A percentile compares a stretch with the other conserved stretches of the same genome.
Conservation (phyloP, 2,113 vertebrate genomes). For the Dascyllus trimaculatus region DNA sequence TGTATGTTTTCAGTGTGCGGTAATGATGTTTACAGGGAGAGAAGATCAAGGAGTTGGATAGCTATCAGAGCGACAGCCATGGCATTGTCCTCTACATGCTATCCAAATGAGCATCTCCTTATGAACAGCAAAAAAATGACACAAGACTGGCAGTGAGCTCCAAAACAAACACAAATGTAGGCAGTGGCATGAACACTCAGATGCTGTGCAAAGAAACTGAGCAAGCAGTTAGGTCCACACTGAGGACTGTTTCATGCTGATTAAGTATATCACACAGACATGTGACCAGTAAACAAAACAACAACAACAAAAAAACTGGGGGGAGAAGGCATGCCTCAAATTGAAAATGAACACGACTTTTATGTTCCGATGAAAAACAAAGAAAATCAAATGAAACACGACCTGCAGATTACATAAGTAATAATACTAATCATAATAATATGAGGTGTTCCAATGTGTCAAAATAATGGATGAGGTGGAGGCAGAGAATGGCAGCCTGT, state of each 20-base stretch:
- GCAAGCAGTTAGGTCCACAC: constrained; percentile 41
- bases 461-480: background rate
- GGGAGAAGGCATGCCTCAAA: background rate
- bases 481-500: background rate
- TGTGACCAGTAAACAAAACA: constrained; percentile 21
- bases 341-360: constrained; percentile 1
- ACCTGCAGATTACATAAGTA: constrained; percentile 3
- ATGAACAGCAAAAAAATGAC: constrained; percentile 39
- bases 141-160: constrained; percentile 29
- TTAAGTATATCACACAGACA: constrained; percentile 14
- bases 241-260: constrained; percentile 26
- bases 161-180: constrained; percentile 39
- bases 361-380: constrained; percentile 23
- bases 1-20: constrained; percentile 72
- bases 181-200: background rate
- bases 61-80: constrained; percentile 64
- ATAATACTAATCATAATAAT: constrained; percentile 13
- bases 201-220: constrained; percentile 17
- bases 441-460: constrained; percentile 1
- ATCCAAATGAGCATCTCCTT: constrained; percentile 76
- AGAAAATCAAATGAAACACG: constrained; percentile 10
- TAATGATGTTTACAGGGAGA: constrained; percentile 86
- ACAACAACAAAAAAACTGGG: constrained; percentile 4
- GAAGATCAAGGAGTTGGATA: constrained; percentile 83
- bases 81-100: constrained; percentile 67